Evolutionary conservation across 2,888 invertebrate species (phyloP).

Genomic region (Cecidostiba fungosa): DNA sequence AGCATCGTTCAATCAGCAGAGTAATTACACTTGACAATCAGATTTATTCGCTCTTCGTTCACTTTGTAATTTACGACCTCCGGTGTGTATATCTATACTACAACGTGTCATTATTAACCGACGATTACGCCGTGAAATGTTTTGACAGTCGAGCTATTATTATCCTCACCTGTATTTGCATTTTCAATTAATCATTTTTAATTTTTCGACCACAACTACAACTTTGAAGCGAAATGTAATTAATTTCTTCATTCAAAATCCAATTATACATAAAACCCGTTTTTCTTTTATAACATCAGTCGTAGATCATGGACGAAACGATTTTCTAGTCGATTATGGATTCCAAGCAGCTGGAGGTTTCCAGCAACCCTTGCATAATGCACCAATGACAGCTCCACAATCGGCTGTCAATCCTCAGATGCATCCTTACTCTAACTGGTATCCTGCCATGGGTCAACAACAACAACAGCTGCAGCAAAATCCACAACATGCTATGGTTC

Average conservation of each 20-base stretch:
- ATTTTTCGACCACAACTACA: neutral
- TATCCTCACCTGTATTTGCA: neutral
- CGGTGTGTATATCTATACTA: too few species aligned
- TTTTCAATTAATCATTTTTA: neutral
- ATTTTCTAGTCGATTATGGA: neutral
- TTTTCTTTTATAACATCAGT: neutral
- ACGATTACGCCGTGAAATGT: neutral
- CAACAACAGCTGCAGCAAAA: neutral
- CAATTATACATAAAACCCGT: neutral
- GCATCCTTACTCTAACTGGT: neutral
- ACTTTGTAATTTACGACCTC: neutral
- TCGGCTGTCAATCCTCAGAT: neutral
- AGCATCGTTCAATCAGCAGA: conserved; percentile 61
- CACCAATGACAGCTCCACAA: neutral
- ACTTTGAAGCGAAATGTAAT: neutral
- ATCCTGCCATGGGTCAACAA: neutral
- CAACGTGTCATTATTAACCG: neutral
- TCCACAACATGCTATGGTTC: neutral
- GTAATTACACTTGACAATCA: conserved; percentile 57
- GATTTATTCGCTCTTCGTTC: neutral
- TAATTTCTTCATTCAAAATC: neutral
- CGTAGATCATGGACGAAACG: neutral
- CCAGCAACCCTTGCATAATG: neutral
- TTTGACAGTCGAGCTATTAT: neutral
- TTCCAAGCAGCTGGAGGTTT: neutral